Conservation (phyloP, 2,888 invertebrate species). For the Diachrysia chrysitis region DNA sequence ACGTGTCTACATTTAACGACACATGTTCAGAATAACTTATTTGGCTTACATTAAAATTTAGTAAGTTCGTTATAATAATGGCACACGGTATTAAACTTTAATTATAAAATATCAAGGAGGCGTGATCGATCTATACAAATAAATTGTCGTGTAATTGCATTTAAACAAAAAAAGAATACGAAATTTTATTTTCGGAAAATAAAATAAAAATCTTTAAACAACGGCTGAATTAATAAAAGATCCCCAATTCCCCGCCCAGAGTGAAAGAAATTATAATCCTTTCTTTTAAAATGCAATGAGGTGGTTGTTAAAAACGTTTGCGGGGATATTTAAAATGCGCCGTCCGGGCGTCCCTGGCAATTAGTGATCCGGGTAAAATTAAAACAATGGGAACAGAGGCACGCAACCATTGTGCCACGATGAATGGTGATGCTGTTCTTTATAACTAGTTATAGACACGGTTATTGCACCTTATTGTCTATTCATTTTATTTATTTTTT, state of each 20-base stretch:
- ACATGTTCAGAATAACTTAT: slow-evolving; percentile 4
- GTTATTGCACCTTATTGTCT: slow-evolving; percentile 58
- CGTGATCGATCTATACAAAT: background rate
- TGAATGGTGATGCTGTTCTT: slow-evolving; percentile 66
- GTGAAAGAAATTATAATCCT: slow-evolving; percentile 87
- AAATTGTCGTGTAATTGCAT: background rate
- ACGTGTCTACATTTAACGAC: slow-evolving; percentile 24
- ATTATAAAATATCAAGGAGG: background rate
- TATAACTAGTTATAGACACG: slow-evolving; percentile 54
- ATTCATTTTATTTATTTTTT: slow-evolving; percentile 36
- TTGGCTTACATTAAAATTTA: background rate
- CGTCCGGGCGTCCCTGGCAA: slow-evolving; percentile 78
- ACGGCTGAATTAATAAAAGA: slow-evolving; percentile 84
- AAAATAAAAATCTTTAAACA: slow-evolving; percentile 57
- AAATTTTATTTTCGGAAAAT: slow-evolving; percentile 17
- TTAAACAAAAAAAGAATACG: background rate
- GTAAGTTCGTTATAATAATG: background rate
- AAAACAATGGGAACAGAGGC: slow-evolving; percentile 81
- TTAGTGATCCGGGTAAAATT: slow-evolving; percentile 86
- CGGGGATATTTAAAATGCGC: slow-evolving; percentile 84
- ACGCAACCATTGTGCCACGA: slow-evolving; percentile 68
- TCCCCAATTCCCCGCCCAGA: slow-evolving; percentile 68
- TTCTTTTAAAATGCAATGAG: slow-evolving; percentile 89
- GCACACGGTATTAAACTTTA: background rate
- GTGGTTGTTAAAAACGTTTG: slow-evolving; percentile 88